These are phyloP conservation scores for Melanotus villosus DNA, from an alignment of 2,888 invertebrate genomes.

Conservation along the genomic window DNA sequence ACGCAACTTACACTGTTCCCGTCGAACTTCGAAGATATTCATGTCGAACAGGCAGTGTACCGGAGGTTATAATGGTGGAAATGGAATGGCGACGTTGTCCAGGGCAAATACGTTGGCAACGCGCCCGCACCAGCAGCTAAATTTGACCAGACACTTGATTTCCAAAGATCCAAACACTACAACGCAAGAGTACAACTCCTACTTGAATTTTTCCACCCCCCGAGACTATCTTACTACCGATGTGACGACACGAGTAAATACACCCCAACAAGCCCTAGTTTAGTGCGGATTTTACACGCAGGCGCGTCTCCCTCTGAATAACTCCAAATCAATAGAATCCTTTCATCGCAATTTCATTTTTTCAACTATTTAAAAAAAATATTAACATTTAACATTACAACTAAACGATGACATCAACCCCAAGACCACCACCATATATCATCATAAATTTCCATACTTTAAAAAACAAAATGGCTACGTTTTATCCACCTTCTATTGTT, in stretches of 20 bases:
- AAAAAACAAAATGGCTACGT: no score
- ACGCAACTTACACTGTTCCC: slow-evolving; percentile 56
- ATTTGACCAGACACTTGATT: slow-evolving; percentile 49
- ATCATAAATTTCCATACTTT: no score
- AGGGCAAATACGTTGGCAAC: slow-evolving; percentile 53
- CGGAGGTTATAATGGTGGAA: slow-evolving; percentile 49
- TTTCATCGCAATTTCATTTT: slow-evolving; percentile 15
- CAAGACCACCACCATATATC: no score
- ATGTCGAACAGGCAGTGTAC: slow-evolving; percentile 46
- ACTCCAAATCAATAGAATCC: slow-evolving; percentile 40
- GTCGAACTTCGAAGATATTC: slow-evolving; percentile 56
- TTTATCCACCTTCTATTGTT: no score
- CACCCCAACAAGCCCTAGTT: slow-evolving; percentile 35
- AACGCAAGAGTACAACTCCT: background rate
- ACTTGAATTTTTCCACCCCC: slow-evolving; percentile 12
- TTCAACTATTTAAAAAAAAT: no score
- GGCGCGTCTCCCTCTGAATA: slow-evolving; percentile 27
- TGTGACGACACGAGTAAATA: slow-evolving; percentile 33
- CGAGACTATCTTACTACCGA: slow-evolving; percentile 6
- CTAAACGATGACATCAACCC: no score
- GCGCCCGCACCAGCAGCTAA: slow-evolving; percentile 55
- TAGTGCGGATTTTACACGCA: slow-evolving; percentile 25
- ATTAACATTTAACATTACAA: no score
- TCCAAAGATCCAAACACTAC: slow-evolving; percentile 10
- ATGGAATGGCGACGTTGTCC: slow-evolving; percentile 48